phyloP scores from a whole-genome alignment of 37 sponge, comb jelly and placozoan species.

The Bolinopsis microptera region DNA sequence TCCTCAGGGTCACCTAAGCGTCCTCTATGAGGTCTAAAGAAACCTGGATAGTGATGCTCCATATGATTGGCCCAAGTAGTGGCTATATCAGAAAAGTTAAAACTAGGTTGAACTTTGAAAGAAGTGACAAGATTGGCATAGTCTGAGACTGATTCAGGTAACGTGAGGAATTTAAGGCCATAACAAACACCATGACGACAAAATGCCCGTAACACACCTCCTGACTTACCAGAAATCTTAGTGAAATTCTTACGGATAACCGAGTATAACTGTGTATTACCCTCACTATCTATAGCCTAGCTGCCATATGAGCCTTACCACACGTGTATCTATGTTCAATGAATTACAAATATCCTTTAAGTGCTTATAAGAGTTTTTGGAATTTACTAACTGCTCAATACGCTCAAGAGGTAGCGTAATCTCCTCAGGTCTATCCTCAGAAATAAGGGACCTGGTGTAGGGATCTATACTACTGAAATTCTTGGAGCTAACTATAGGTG shows the following conservation, averaged over 20 bases:
- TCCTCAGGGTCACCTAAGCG: not conserved
- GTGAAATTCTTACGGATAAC: not conserved
- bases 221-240: not conserved
- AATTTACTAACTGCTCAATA: not conserved
- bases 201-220: slow-evolving; percentile 14
- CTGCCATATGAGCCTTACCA: not conserved
- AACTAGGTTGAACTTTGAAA: not conserved
- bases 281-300: not conserved
- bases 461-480: not conserved
- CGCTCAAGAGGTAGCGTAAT: not conserved
- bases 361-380: not conserved
- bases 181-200: slow-evolving; percentile 8
- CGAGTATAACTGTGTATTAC: not conserved
- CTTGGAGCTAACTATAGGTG: not conserved
- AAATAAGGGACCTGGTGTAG: not conserved
- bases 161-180: not conserved
- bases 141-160: not conserved
- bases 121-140: not conserved
- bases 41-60: not conserved
- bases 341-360: not conserved
- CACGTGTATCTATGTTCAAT: not conserved
- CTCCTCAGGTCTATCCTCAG: not conserved
- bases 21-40: not conserved
- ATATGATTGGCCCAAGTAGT: not conserved
- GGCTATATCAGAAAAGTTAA: not conserved